Base-by-base conservation (phyloP, 2,888 invertebrate species). In the Trachelus troglodyta region DNA sequence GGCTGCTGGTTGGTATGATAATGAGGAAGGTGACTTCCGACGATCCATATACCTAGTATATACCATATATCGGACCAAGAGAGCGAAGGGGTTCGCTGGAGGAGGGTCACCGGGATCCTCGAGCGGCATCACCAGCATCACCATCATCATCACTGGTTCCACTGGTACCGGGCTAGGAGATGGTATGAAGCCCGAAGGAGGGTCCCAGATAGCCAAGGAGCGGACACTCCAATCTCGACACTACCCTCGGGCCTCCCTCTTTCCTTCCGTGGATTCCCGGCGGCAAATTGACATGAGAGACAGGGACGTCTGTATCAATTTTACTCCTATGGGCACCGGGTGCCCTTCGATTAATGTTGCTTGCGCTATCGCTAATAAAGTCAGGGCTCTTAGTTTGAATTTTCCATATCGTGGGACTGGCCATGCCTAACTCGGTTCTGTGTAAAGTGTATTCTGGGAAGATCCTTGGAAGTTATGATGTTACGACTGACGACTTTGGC, bases 11-110 rank as follows among this genome's bases (percentile, higher is more conserved):
- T 89, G 90, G 88, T 89, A 91, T 91, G 90, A 91, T 91, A 91
- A 91, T 91, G 91, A 91, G 91, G 91, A 91, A 91, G 91, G 91
- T 91, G 91, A 91, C 91, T 91, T 91, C 91, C 91, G 91, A 91
- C 90, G 90, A 90, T 90, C 87, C 88, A 88, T 80, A 84, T 89
- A 88, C 87, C 87, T 77, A 69, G 69, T 77, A 76, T 76, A 74
- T 69, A 79, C 74, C 74, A 77, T 75, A 75, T 76, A 73, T 75
- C 73, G 56, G 76, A 76, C 71, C 71, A 76, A 79, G 80, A 76
- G 68, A 75, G 76, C 33, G 75, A 76, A 34, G 69, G 69, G 40
- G 69, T 23, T 76, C 76, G 76, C 76, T 75, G 79, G 79, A 81
- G 81, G 79, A 81, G 79, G 75, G 56, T 56, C 56, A 56, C 56